phyloP scores from a whole-genome alignment of 1,140 invertebrate species.

The Heliconius melpomene region DNA sequence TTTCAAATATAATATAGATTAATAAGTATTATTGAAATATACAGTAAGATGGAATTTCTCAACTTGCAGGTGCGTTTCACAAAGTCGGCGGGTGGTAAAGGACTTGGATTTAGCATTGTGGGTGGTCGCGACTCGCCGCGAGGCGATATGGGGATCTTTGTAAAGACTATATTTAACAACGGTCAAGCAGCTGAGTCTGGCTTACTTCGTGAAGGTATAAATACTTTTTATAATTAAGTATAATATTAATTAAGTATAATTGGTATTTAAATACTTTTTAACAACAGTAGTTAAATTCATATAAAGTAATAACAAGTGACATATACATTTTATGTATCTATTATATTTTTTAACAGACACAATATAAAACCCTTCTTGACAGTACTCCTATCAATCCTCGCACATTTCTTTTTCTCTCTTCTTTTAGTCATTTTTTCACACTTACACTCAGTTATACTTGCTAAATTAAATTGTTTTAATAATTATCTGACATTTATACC shows the following conservation, averaged over 20 bases:
- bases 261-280: not conserved
- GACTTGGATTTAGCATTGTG: slow-evolving; percentile 90
- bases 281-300: not conserved
- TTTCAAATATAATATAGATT: not conserved
- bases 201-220: slow-evolving; percentile 83
- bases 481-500: not conserved
- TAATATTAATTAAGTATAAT: too few relatives aligned
- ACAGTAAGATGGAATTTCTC: not conserved
- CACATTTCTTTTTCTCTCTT: too few relatives aligned
- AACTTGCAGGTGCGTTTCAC: slow-evolving; percentile 83
- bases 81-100: slow-evolving; percentile 86
- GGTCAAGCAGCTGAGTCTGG: slow-evolving; percentile 87
- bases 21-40: not conserved
- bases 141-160: slow-evolving; percentile 90
- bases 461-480: not conserved
- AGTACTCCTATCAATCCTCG: too few relatives aligned
- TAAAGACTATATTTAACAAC: slow-evolving; percentile 90
- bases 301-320: not conserved
- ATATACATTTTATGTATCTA: not conserved
- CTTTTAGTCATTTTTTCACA: too few relatives aligned
- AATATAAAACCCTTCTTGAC: too few relatives aligned
- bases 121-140: slow-evolving; percentile 89
- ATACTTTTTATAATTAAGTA: too few relatives aligned
- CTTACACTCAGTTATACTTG: too few relatives aligned
- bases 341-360: not conserved